Evolutionary conservation across 1,140 invertebrate species (phyloP).

Genomic region (Subanguina moxae): DNA sequence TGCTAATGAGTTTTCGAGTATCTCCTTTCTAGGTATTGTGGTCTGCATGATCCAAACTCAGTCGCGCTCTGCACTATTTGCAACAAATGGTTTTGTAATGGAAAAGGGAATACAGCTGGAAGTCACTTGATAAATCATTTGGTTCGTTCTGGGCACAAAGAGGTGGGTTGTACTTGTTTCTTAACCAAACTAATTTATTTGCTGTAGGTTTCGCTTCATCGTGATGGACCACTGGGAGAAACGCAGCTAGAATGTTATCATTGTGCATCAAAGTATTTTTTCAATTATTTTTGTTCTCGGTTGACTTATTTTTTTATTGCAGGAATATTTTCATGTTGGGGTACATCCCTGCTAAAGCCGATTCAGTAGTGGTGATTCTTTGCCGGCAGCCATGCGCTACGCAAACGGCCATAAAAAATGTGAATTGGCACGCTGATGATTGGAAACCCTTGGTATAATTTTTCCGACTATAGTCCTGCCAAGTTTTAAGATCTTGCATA

Average conservation of each 20-base stretch:
- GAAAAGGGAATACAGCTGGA: conserved; percentile 90
- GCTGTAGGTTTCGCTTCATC: conserved; percentile 75
- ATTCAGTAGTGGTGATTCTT: conserved; percentile 94
- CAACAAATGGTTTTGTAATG: conserved; percentile 99
- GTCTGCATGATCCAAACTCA: conserved; percentile 92
- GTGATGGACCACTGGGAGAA: conserved; percentile 92
- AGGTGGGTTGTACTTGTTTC: conserved; percentile 63
- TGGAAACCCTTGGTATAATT: conserved; percentile 86
- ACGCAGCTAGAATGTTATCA: conserved; percentile 93
- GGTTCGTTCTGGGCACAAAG: conserved; percentile 94
- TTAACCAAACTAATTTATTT: too few relatives aligned
- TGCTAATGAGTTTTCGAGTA: not conserved
- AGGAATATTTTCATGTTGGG: conserved; percentile 91
- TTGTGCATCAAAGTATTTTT: conserved; percentile 76
- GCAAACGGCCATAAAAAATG: conserved; percentile 89
- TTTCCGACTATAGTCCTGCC: not conserved
- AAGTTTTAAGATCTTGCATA: not conserved
- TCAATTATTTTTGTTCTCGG: not conserved
- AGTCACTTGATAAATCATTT: conserved; percentile 98
- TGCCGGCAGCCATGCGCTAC: conserved; percentile 96
- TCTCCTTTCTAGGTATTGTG: conserved; percentile 71
- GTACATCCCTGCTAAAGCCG: conserved; percentile 97
- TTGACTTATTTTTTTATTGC: conserved; percentile 11
- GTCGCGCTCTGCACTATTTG: conserved; percentile 97
- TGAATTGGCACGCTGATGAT: conserved; percentile 89